phyloP scores from a whole-genome alignment of 2,797 vertebrate species.

The Champsocephalus gunnari region DNA sequence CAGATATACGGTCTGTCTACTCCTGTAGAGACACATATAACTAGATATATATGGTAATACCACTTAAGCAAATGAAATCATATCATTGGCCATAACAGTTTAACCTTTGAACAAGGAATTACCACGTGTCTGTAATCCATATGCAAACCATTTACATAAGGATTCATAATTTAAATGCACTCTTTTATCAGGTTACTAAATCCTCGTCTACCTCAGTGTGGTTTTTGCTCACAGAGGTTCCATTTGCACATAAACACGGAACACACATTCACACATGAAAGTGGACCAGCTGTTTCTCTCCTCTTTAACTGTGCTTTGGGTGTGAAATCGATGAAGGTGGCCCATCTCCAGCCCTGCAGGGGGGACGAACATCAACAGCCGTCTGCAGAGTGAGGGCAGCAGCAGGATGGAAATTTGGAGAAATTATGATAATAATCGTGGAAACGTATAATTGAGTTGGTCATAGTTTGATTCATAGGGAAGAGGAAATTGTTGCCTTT shows the following conservation, averaged over 20 bases:
- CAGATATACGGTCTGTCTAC: conserved; percentile 34
- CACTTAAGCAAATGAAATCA: conserved; percentile 77
- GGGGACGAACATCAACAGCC: conserved; percentile 21
- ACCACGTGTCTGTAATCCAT: conserved; percentile 58
- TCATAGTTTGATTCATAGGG: conserved; percentile 39
- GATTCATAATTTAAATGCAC: conserved; percentile 59
- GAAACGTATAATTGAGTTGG: conserved; percentile 50
- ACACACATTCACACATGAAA: conserved; percentile 20
- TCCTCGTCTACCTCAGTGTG: conserved; percentile 7
- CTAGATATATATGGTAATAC: conserved; percentile 72
- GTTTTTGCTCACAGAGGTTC: conserved; percentile 11
- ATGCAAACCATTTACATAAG: conserved; percentile 72
- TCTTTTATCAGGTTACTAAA: conserved; percentile 22
- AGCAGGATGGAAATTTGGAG: conserved; percentile 31
- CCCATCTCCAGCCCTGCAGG: conserved; percentile 63
- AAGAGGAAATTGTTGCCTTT: conserved; percentile 17
- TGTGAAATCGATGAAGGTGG: conserved; percentile 78
- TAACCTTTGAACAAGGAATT: conserved; percentile 73
- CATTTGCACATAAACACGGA: conserved; percentile 21
- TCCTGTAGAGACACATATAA: conserved; percentile 46
- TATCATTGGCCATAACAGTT: conserved; percentile 60
- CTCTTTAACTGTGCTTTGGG: conserved; percentile 46
- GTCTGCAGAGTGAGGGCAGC: conserved; percentile 24
- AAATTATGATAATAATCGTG: conserved; percentile 58
- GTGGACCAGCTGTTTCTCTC: conserved; percentile 48